Conservation (phyloP, 2,797 vertebrate genomes). For the Anomalospiza imberbis region DNA sequence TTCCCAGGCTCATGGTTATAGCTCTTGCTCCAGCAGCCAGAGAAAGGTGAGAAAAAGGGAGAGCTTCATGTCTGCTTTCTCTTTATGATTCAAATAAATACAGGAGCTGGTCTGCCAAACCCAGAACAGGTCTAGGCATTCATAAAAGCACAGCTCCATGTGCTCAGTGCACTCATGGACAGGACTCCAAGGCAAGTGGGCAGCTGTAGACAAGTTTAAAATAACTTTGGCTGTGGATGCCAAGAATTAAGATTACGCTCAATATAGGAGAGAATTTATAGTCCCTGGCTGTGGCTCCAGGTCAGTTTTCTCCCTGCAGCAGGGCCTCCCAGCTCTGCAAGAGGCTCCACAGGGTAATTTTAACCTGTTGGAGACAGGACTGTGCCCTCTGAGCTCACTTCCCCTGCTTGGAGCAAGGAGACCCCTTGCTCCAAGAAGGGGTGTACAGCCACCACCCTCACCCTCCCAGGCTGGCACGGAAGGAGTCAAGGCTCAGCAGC, state of each 20-base stretch:
- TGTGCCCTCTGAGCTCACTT: rapidly evolving
- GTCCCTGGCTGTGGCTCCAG: background rate
- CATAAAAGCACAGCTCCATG: background rate
- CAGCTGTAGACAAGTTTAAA: slow-evolving; percentile 54
- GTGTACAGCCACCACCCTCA: background rate
- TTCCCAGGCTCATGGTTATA: background rate
- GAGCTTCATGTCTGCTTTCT: background rate
- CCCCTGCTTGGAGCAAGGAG: background rate
- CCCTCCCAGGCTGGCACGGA: background rate
- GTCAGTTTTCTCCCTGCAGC: background rate
- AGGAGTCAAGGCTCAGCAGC: background rate
- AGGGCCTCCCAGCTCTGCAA: background rate
- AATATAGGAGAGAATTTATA: slow-evolving; percentile 27
- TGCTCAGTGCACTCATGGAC: background rate
- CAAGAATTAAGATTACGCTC: slow-evolving; percentile 33
- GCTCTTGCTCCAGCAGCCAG: background rate
- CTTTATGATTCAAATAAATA: background rate
- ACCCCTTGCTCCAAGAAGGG: background rate
- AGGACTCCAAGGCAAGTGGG: background rate
- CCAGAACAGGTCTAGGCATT: background rate
- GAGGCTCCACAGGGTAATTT: background rate
- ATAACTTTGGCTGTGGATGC: slow-evolving; percentile 31
- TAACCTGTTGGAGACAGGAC: background rate
- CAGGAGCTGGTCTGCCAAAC: background rate
- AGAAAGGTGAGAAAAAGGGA: background rate